Evolutionary conservation across 1,140 invertebrate species (phyloP).

Genomic region (Psix sp.): DNA sequence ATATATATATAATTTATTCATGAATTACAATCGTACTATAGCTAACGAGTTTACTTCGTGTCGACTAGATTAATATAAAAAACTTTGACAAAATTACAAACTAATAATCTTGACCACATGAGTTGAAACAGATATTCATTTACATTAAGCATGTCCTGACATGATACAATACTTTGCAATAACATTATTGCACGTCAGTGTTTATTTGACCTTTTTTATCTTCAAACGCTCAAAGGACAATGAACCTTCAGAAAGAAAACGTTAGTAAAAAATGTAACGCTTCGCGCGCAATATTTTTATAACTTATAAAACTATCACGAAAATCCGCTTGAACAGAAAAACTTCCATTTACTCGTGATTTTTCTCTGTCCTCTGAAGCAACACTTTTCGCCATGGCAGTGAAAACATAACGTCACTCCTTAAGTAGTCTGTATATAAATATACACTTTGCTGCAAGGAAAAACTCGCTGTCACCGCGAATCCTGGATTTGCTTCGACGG

Average conservation of each 20-base stretch:
- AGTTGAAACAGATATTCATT: slow-evolving; percentile 56
- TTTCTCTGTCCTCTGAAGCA: neutral
- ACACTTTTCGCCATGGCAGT: slow-evolving; percentile 12
- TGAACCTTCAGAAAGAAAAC: too few relatives aligned
- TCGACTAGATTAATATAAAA: slow-evolving; percentile 60
- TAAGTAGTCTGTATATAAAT: slow-evolving; percentile 19
- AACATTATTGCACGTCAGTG: slow-evolving; percentile 36
- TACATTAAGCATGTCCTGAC: slow-evolving; percentile 52
- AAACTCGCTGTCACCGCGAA: slow-evolving; percentile 11
- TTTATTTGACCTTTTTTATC: slow-evolving; percentile 27
- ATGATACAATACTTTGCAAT: slow-evolving; percentile 18
- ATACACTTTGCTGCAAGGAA: slow-evolving; percentile 19
- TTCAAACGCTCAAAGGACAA: slow-evolving; percentile 7
- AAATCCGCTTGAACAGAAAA: too few relatives aligned
- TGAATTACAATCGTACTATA: slow-evolving; percentile 55
- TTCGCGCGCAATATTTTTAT: too few relatives aligned
- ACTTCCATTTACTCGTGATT: neutral
- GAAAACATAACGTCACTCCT: slow-evolving; percentile 16
- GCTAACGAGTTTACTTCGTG: slow-evolving; percentile 53
- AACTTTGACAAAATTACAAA: slow-evolving; percentile 61
- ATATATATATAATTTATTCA: slow-evolving; percentile 46
- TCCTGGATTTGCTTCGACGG: slow-evolving; percentile 1
- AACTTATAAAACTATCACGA: too few relatives aligned
- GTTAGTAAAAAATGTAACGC: too few relatives aligned
- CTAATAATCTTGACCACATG: slow-evolving; percentile 47